Percentiles rank a stretch among this genome's conserved stretches.
Evolutionary conservation across 2,113 vertebrate species (phyloP).

Genomic region (Proteles cristata): DNA sequence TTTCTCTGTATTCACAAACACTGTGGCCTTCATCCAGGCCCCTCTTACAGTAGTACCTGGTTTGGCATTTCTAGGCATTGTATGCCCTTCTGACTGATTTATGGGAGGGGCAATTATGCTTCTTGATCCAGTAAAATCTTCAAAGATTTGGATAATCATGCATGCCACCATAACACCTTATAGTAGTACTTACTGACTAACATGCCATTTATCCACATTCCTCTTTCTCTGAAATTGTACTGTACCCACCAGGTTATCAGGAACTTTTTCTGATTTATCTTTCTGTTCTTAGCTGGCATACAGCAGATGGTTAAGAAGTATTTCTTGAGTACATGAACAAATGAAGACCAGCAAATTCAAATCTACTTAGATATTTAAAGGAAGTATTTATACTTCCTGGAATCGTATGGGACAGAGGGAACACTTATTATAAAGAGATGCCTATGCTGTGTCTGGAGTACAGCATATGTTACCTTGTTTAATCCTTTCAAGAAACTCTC

Average conservation of each 20-base stretch:
- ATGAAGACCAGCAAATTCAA: neutral
- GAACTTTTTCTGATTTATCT: neutral
- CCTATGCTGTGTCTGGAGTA: neutral
- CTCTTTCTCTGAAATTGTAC: neutral
- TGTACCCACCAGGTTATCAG: neutral
- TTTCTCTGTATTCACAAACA: neutral
- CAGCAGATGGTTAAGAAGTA: neutral
- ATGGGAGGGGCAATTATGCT: neutral
- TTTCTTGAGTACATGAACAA: neutral
- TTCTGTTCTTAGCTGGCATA: neutral
- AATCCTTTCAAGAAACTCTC: neutral
- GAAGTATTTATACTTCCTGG: neutral
- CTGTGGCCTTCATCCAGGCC: neutral
- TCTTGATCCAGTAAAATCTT: constrained; percentile 21
- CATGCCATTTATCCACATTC: neutral
- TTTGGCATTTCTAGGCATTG: constrained; percentile 12
- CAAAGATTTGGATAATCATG: neutral
- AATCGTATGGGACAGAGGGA: neutral
- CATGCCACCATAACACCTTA: neutral
- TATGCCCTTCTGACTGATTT: neutral
- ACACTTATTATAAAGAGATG: neutral
- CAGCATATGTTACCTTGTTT: neutral
- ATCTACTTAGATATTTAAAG: neutral
- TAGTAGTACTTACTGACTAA: neutral
- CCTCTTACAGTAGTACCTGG: neutral